Evolutionary conservation across 2,113 vertebrate genomes (phyloP).

Genomic region (Scytalopus superciliaris): DNA sequence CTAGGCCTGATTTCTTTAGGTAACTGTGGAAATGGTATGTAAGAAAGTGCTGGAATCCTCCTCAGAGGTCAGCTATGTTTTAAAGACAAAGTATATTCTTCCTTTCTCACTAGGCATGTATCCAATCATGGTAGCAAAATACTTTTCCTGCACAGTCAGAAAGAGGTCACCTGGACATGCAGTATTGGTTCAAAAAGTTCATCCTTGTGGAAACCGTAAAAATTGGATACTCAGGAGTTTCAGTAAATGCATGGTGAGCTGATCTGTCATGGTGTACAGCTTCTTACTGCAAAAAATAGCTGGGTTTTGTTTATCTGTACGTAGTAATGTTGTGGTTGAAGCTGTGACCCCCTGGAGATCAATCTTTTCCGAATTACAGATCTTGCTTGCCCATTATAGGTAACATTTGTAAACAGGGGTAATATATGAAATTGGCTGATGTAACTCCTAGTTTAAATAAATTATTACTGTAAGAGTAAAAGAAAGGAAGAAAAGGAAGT

Average conservation of each 20-base stretch:
- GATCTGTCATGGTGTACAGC: not conserved
- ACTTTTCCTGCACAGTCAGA: not conserved
- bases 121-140: not conserved
- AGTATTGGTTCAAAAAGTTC: not conserved
- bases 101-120: not conserved
- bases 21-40: not conserved
- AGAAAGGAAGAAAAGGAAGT: not conserved
- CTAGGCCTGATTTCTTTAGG: not conserved
- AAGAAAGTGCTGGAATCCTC: not conserved
- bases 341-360: not conserved
- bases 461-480: not conserved
- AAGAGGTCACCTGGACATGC: not conserved
- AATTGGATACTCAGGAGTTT: not conserved
- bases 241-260: not conserved
- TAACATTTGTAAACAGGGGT: not conserved
- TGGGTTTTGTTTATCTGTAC: not conserved
- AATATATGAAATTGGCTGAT: not conserved
- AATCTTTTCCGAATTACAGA: conserved; percentile 4
- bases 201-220: not conserved
- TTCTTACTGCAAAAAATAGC: not conserved
- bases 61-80: not conserved
- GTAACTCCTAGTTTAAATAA: not conserved
- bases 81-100: not conserved
- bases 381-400: not conserved
- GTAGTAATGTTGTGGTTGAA: not conserved